phyloP scores from a whole-genome alignment of 2,888 invertebrate species.

The Thereva unica region DNA sequence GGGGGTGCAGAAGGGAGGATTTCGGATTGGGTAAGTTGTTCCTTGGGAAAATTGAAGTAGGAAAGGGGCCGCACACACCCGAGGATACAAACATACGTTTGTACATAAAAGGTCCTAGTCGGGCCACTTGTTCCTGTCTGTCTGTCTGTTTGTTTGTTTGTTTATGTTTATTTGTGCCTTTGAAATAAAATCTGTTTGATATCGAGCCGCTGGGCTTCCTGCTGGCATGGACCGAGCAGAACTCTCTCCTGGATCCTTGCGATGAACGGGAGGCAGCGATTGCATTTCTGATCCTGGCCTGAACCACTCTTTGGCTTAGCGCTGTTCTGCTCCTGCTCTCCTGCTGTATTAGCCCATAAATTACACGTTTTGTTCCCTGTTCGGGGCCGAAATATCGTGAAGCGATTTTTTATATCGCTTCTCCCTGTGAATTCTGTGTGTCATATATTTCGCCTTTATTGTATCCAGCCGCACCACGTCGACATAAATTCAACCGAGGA shows the following conservation, averaged over 20 bases:
- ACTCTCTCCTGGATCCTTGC: too few relatives aligned
- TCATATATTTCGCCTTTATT: slow-evolving; percentile 39
- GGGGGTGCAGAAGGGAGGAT: neutral
- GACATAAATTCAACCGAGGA: slow-evolving; percentile 37
- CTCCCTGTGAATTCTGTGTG: slow-evolving; percentile 36
- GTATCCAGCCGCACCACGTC: slow-evolving; percentile 39
- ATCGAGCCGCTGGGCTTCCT: slow-evolving; percentile 32
- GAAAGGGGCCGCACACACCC: slow-evolving; percentile 15
- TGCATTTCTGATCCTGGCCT: neutral
- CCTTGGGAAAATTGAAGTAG: neutral
- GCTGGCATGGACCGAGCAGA: slow-evolving; percentile 6
- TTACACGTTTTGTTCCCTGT: slow-evolving; percentile 37
- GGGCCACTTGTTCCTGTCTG: slow-evolving; percentile 17
- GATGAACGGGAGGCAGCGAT: too few relatives aligned
- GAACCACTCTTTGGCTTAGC: neutral
- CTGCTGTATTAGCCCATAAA: slow-evolving; percentile 41
- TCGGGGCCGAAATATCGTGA: slow-evolving; percentile 32
- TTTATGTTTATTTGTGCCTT: slow-evolving; percentile 22
- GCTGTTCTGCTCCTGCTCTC: slow-evolving; percentile 2
- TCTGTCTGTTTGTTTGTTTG: slow-evolving; percentile 26
- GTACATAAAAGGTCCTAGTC: neutral
- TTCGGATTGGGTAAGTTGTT: too few relatives aligned
- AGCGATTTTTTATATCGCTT: slow-evolving; percentile 39
- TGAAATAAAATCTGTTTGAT: slow-evolving; percentile 21
- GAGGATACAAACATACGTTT: neutral